Percentiles rank a stretch among this genome's conserved stretches.
Evolutionary conservation across 2,888 invertebrate species (phyloP).

Genomic region (Allophyes oxyacanthae): DNA sequence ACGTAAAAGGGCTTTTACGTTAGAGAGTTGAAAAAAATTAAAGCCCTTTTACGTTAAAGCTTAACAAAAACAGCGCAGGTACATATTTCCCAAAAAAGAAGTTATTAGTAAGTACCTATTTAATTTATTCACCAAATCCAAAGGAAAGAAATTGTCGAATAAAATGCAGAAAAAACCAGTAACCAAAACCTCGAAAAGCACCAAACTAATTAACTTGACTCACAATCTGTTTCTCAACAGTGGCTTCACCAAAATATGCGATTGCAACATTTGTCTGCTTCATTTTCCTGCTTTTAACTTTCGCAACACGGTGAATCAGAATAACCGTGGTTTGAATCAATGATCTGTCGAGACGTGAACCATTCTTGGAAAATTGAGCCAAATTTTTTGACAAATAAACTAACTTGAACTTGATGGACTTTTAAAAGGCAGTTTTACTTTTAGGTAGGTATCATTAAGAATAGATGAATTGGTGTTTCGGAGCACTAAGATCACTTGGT

Average conservation of each 20-base stretch:
- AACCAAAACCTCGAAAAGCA: constrained; percentile 16
- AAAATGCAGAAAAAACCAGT: background rate
- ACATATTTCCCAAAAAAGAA: too few species aligned
- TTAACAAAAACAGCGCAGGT: too few species aligned
- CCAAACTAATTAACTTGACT: constrained; percentile 61
- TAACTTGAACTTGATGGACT: constrained; percentile 1
- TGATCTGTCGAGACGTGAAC: constrained; percentile 31
- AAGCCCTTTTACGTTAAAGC: too few species aligned
- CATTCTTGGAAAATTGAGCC: constrained; percentile 50
- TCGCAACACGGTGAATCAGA: constrained; percentile 79
- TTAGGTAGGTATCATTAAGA: constrained; percentile 1
- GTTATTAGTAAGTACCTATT: background rate
- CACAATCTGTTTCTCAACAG: constrained; percentile 68
- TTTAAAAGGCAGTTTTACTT: background rate
- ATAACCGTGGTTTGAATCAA: constrained; percentile 40
- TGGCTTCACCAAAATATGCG: constrained; percentile 54
- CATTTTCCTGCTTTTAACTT: constrained; percentile 77
- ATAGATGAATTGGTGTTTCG: constrained; percentile 1
- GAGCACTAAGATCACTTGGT: too few species aligned
- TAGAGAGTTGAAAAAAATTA: too few species aligned
- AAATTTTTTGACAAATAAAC: constrained; percentile 7
- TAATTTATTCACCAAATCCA: background rate
- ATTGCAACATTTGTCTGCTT: constrained; percentile 60
- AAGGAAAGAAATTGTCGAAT: too few species aligned
- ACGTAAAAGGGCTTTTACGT: too few species aligned